Evolutionary conservation across 2,113 vertebrate species (phyloP), one percentile per base, ranked within the genome.

Genomic region (Menura novaehollandiae): DNA sequence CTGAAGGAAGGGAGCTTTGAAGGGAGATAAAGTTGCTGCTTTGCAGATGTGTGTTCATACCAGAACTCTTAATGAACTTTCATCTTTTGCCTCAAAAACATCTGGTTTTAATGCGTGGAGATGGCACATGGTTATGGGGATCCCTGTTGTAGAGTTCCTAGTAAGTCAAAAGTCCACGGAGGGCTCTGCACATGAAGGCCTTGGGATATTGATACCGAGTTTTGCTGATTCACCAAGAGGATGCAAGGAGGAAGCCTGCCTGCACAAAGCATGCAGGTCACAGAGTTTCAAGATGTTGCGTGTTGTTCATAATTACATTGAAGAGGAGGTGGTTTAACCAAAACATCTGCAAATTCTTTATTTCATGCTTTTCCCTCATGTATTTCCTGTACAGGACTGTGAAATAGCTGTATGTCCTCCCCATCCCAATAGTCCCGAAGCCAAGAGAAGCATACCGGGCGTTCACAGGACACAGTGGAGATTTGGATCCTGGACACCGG

Each of bases 401-500:
- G 99, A 99, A 97, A 91, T 98, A 94, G 97, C 98, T 76, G 97
- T 98, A 19, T 99, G 99, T 97, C 98, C 98, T 81, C 98, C 98
- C 85, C 98, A 98, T 62, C 98, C 98, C 56, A 96, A 97, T 89
- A 97, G 93, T 84, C 98, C 98, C 0, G 99, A 99, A 94, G 96
- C 98, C 59, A 99, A 99, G 96, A 98, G 98, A 92, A 97, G 86
- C 16, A 4, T 96, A 58, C 96, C 98, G 32, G 97, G 96, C 63
- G 44, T 79, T 71, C 98, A 98, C 83, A 99, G 99, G 97, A 99
- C 99, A 2, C 99, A 99, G 96, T 99, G 99, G 99, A 98, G 99
- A 94, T 99, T 99, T 97, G 99, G 99, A 93, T 99, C 99, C 69
- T 99, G 99, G 99, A 99, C 99, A 68, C 99, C 99, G 64, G 99